Evolutionary conservation across 2,113 vertebrate genomes (phyloP), one percentile per base, ranked within the genome.

Genomic region (Morone chrysops): DNA sequence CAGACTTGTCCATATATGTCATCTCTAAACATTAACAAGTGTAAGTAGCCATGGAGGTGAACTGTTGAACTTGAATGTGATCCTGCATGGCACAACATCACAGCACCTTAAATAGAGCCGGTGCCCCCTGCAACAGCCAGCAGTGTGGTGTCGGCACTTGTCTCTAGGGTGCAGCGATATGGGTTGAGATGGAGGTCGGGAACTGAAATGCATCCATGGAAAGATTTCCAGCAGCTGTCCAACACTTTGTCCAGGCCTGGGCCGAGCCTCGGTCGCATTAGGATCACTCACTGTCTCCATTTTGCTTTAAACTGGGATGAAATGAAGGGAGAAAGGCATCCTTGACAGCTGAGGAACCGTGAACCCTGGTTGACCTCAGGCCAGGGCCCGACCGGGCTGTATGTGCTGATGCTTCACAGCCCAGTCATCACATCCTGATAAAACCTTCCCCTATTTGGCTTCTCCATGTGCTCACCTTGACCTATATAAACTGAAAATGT

Each of bases 41-140:
- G 80, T 68, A 78, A 84, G 74, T 82, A 82, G 87, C 83, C 73
- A 36, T 47, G 22, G 85, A 81, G 70, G 75, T 90, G 95, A 95
- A 95, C 94, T 94, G 89, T 89, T 95, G 95, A 96, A 95, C 95
- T 94, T 85, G 91, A 95, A 94, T 88, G 89, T 90, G 94, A 95
- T 93, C 87, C 87, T 72, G 85, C 79, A 31, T 78, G 87, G 87
- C 78, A 88, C 56, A 65, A 82, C 92, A 82, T 84, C 83, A 82
- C 76, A 86, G 77, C 81, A 82, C 82, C 80, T 81, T 83, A 91
- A 92, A 93, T 93, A 93, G 92, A 93, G 85, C 38, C 8, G n/a
- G 43, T 77, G 84, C 38, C 63, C 65, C 70, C 63, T 74, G 85
- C 84, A 90, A 83, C 85, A 81, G 84, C 88, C 87, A 88, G 73